Base-by-base conservation (phyloP, 1,140 invertebrate species). In the Zaprionus gabonicus region DNA sequence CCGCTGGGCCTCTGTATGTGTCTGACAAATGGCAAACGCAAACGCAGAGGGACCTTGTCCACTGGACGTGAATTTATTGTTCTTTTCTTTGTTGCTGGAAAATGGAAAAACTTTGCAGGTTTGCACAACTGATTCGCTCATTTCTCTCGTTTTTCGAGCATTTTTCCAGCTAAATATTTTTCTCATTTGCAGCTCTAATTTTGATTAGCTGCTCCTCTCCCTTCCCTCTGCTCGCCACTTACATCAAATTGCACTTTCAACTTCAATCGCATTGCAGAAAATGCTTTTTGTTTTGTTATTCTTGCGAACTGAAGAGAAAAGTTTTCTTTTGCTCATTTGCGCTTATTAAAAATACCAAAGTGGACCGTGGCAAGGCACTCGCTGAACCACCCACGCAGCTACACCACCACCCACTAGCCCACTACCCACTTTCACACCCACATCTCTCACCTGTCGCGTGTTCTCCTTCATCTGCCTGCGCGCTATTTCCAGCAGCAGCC, bases 401-500 rank as follows among this genome's bases (percentile, higher is more conserved):
- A 13, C n/a, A 13, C 34, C 25, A 23, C 27, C 38, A 13, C 34
- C 4, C 34, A 15, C 20, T 41, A 9, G n/a, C 31, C 31, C 12
- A 38, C 5, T 6, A 41, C 5, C 20, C 27, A 55, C 38, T 23
- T 38, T 13, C 23, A 34, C 31, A 20, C 34, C 28, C 41, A 51
- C 17, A 12, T n/a, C 46, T 77, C 79, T 91, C 80, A 93, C 93
- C 84, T 95, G 94, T 73, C 95, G 93, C 80, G 95, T 94, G 84
- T 93, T 94, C 87, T 96, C 94, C 71, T 95, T 94, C 94, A 96
- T 95, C 91, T 96, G 95, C 87, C 96, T 95, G 81, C 96, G 94
- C 27, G 95, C 95, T 58, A 96, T 95, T 93, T 97, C 96, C 60
- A 96, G 92, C 41, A 96, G 92, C 66, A 97, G 94, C 79, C 96